These are phyloP conservation scores for Drosophila fuyamai DNA, from an alignment of 1,140 invertebrate species.

Conservation along the genomic window DNA sequence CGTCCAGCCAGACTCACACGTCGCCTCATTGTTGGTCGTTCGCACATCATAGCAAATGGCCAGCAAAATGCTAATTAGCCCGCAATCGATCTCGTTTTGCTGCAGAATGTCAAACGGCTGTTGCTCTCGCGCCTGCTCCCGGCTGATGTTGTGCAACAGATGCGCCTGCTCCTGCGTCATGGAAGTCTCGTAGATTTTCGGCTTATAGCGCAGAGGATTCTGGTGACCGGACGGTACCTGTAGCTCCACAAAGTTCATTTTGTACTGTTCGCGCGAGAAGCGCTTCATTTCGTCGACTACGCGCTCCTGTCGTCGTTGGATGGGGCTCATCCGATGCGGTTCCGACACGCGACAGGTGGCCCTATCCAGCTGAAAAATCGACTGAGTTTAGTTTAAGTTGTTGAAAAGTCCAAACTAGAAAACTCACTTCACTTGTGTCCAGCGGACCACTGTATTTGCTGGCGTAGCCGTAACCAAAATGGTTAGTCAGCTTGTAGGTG, in stretches of 20 bases:
- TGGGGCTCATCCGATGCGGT: slow-evolving; percentile 60
- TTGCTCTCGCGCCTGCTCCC: slow-evolving; percentile 12
- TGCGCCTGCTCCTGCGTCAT: slow-evolving; percentile 74
- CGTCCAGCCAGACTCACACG: slow-evolving; percentile 79
- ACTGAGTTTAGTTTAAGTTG: neutral
- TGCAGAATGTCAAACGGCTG: slow-evolving; percentile 29
- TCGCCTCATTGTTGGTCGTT: slow-evolving; percentile 74
- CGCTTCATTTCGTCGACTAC: slow-evolving; percentile 71
- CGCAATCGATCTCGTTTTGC: slow-evolving; percentile 71
- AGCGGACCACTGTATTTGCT: slow-evolving; percentile 51
- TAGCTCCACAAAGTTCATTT: slow-evolving; percentile 80
- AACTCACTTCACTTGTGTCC: slow-evolving; percentile 55
- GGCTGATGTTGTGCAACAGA: slow-evolving; percentile 67
- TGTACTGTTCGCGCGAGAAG: slow-evolving; percentile 79
- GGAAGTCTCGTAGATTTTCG: slow-evolving; percentile 68
- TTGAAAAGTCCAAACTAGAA: too few relatives aligned
- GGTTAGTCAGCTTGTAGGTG: slow-evolving; percentile 52
- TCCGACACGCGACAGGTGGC: slow-evolving; percentile 63
- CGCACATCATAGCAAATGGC: slow-evolving; percentile 82
- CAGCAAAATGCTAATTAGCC: slow-evolving; percentile 74
- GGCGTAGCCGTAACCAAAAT: slow-evolving; percentile 71
- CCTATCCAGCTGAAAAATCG: slow-evolving; percentile 53
- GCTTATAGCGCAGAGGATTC: slow-evolving; percentile 71
- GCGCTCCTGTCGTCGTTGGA: slow-evolving; percentile 67
- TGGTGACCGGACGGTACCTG: slow-evolving; percentile 81